Percentiles rank a stretch among this genome's conserved stretches.
phyloP scores from a whole-genome alignment of 1,140 invertebrate genomes.

The Nomia melanderi region DNA sequence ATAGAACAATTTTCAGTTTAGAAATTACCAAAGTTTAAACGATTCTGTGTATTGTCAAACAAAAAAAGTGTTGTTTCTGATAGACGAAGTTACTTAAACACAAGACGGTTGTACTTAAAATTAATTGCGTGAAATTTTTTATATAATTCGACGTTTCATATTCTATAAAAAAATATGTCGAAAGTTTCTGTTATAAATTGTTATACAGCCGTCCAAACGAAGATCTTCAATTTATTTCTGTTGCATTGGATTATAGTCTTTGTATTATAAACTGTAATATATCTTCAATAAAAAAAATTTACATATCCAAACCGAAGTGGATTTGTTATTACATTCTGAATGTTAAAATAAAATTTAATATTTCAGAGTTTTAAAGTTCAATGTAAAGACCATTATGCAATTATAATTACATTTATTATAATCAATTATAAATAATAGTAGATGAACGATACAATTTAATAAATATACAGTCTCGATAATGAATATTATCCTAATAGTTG shows the following conservation, averaged over 20 bases:
- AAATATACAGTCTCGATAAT: no score
- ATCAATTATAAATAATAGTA: no score
- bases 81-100: conserved; percentile 6
- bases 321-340: neutral
- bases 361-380: no score
- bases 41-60: neutral
- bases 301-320: neutral
- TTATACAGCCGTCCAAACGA: conserved; percentile 10
- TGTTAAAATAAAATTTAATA: no score
- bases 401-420: no score
- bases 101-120: conserved; percentile 29
- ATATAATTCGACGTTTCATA: neutral
- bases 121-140: neutral
- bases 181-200: conserved; percentile 5
- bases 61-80: neutral
- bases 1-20: neutral
- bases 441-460: no score
- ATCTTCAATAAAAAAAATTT: conserved; percentile 30
- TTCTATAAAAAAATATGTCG: neutral
- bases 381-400: no score
- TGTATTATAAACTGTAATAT: conserved; percentile 41
- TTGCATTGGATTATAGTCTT: neutral
- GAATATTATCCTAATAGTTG: no score
- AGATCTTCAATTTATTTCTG: conserved; percentile 11
- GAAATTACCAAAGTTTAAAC: neutral